Conservation (phyloP, 1,140 invertebrate genomes). For the Drosophila baimaii region DNA sequence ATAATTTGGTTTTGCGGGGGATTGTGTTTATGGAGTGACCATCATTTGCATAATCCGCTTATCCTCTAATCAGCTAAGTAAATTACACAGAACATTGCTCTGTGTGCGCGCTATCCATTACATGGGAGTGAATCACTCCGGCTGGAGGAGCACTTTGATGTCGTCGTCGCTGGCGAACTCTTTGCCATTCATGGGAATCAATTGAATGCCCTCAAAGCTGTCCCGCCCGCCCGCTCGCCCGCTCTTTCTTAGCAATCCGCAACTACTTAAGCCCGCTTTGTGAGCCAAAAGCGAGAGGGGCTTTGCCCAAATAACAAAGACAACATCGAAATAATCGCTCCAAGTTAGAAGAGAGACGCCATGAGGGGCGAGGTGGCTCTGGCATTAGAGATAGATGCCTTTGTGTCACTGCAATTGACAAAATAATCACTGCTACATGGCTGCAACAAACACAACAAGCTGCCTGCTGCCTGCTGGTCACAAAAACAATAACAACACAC, state of each 20-base stretch:
- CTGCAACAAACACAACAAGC: constrained; percentile 52
- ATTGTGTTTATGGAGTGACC: constrained; percentile 42
- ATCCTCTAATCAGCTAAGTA: constrained; percentile 68
- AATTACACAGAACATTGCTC: constrained; percentile 41
- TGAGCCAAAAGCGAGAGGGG: constrained; percentile 22
- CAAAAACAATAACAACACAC: constrained; percentile 44
- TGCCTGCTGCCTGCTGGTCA: constrained; percentile 37
- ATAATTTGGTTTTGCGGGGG: constrained; percentile 27
- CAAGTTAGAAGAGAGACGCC: constrained; percentile 2
- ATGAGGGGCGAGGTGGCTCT: constrained; percentile 5
- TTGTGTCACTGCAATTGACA: constrained; percentile 82
- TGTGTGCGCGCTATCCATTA: constrained; percentile 28
- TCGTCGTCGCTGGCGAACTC: constrained; percentile 24
- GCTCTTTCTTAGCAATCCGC: constrained; percentile 45
- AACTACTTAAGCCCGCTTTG: constrained; percentile 72
- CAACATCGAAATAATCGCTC: constrained; percentile 73
- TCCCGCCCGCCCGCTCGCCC: constrained; percentile 18
- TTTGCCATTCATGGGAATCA: constrained; percentile 58
- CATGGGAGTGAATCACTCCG: constrained; percentile 16
- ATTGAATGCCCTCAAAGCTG: constrained; percentile 60
- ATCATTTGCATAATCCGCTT: constrained; percentile 69
- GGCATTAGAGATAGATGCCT: constrained; percentile 81
- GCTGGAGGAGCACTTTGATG: constrained; percentile 48
- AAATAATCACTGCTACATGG: constrained; percentile 80
- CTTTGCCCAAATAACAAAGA: constrained; percentile 57